Base-by-base conservation (phyloP, 2,888 invertebrate species). In the Eilema sororculum region DNA sequence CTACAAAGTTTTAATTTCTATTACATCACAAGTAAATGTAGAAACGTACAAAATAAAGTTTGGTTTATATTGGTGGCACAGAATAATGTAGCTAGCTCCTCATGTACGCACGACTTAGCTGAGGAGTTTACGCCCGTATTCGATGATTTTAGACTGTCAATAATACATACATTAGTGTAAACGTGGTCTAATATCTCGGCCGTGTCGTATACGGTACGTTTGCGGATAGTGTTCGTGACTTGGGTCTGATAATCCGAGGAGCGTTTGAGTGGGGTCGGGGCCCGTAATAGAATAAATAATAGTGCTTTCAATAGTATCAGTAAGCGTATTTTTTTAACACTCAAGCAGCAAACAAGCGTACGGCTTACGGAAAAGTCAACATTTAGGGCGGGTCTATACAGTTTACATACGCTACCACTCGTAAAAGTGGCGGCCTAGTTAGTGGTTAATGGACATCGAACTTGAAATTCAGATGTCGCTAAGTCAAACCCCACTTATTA, bases 221-320 rank as follows among this genome's bases (percentile, higher is more conserved):
- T 78, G 74, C 81, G 77, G 86, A 89, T 89, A 84, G 83, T 79
- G 68, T 75, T 77, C 88, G 87, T 88, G 89, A 89, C 86, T 86
- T 67, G 86, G 71, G 76, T 84, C 76, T 71, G 65, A 74, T 81
- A 85, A 61, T 85, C 75, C 65, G 65, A 37, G 71, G 75, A 70
- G 65, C 75, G 76, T 80, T 84, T 77, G 71, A 64, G 68, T 61
- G 28, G 59, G 60, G 25, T 30, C 65, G 13, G 10, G 28, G 33
- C 22, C 41, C 62, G 73, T 71, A 56, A 66, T 59, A 67, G 12
- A 69, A 62, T 25, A 28, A 69, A 70, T 72, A 33, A 59, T 62
- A 62, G 59, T 70, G 66, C 60, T 33, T 72, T 62, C 37, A 52
- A 52, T 52, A 52, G 52, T 52, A n/a, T 52, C 20, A 20, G 25